Base-by-base conservation (phyloP, 2,797 vertebrate genomes). In the Monodelphis domestica region DNA sequence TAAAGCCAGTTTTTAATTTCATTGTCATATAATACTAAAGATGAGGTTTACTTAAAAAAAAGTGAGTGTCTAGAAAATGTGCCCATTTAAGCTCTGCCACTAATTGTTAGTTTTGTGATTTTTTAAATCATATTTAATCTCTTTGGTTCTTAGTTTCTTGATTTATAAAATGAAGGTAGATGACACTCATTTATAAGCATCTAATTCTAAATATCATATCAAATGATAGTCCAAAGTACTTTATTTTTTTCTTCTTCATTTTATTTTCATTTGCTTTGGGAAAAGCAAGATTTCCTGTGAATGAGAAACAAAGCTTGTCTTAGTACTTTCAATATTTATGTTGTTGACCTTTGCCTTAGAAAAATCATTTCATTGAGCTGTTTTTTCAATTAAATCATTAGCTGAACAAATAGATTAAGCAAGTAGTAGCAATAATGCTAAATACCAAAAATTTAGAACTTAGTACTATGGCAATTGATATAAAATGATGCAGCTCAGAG, bases 351-450 rank as follows among this genome's bases (percentile, higher is more conserved):
- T 63, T 63, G 33, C 33, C 30, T 63, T 63, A 33, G 33, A 63
- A 63, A 63, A 29, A 33, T 59, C 29, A 59, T 59, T 63, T 26
- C 4, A 63, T 63, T 14, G 17, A n/a, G 14, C 24, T n/a, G 33
- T 5, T n/a, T 59, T 59, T 63, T 63, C 33, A 57, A 30, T 1
- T 5, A 63, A 63, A 63, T 12, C 4, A 63, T 15, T 17, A 63
- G 12, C 33, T 63, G 17, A 63, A n/a, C 14, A n/a, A n/a, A n/a
- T 15, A 59, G 30, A 5, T 33, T 63, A 15, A n/a, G 92, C 94
- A 94, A 95, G 26, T 93, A 53, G 59, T 96, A 93, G 93, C 88
- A 93, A 93, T 97, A 95, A 95, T 95, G 90, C 91, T 90, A 97
- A 96, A 59, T 87, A n/a, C 54, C 92, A 94, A 56, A 50, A 91